Evolutionary conservation across 2,888 invertebrate species (phyloP).

Genomic region (Scaptodrosophila latifasciaeformis): DNA sequence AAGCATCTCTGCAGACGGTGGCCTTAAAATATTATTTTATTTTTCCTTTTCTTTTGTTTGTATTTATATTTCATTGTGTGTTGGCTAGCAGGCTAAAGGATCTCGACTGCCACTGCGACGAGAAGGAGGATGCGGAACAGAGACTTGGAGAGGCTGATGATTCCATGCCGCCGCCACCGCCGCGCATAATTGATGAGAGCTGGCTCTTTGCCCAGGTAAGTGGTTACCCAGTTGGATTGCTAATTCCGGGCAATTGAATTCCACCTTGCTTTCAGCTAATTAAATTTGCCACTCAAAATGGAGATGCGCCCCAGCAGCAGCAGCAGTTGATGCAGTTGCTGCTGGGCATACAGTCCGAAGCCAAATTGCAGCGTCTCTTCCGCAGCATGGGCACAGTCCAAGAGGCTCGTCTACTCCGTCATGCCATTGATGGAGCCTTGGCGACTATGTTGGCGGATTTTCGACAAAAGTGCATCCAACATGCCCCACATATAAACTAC

Average conservation of each 20-base stretch:
- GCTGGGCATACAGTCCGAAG: slow-evolving; percentile 73
- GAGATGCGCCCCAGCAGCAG: slow-evolving; percentile 64
- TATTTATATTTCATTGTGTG: slow-evolving; percentile 46
- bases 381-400: slow-evolving; percentile 47
- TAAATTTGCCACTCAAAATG: slow-evolving; percentile 68
- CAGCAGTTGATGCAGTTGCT: slow-evolving; percentile 68
- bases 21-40: slow-evolving; percentile 2
- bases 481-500: slow-evolving; percentile 74
- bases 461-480: slow-evolving; percentile 73
- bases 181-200: slow-evolving; percentile 73
- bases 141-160: slow-evolving; percentile 33
- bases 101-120: slow-evolving; percentile 3
- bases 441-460: slow-evolving; percentile 76
- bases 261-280: slow-evolving; percentile 58
- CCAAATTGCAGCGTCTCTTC: slow-evolving; percentile 76
- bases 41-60: slow-evolving; percentile 24
- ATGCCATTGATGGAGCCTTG: slow-evolving; percentile 77
- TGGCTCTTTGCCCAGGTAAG: slow-evolving; percentile 73
- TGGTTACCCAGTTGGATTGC: slow-evolving; percentile 14
- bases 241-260: slow-evolving; percentile 31
- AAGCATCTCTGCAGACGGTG: too few relatives aligned
- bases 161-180: slow-evolving; percentile 44
- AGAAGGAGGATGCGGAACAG: background rate
- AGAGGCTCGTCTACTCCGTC: slow-evolving; percentile 75
- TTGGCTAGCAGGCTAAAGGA: slow-evolving; percentile 53